Evolutionary conservation across 2,797 vertebrate genomes (phyloP).

Genomic region (Paramormyrops hopkinsi): DNA sequence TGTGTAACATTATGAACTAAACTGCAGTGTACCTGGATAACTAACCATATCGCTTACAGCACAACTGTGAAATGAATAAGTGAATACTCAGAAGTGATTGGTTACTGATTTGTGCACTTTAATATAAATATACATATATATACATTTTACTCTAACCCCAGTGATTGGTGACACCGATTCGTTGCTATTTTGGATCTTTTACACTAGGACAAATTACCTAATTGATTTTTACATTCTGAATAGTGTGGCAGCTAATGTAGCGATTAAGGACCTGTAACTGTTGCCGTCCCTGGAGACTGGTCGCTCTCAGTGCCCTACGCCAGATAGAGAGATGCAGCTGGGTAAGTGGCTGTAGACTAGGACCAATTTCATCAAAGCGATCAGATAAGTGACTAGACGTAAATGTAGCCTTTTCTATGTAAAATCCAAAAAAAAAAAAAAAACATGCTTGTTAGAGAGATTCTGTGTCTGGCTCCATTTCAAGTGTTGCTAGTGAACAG

Average conservation of each 20-base stretch:
- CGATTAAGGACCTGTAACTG: neutral
- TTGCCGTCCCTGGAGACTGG: neutral
- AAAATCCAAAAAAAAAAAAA: neutral
- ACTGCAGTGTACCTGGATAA: neutral
- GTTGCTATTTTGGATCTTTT: neutral
- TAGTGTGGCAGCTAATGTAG: neutral
- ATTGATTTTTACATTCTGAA: neutral
- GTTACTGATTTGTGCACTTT: neutral
- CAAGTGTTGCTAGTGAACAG: neutral
- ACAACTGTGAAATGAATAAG: neutral
- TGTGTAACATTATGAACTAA: neutral
- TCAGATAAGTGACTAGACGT: neutral
- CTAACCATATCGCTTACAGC: neutral
- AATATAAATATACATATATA: neutral
- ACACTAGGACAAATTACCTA: neutral
- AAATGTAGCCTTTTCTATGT: neutral
- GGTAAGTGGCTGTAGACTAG: neutral
- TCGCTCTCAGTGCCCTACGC: neutral
- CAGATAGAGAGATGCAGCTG: neutral
- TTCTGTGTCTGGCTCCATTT: neutral
- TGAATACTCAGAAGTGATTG: neutral
- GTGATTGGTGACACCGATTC: neutral
- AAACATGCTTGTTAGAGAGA: neutral
- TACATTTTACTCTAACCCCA: neutral
- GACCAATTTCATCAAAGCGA: neutral